A percentile compares a stretch with the other conserved stretches of the same genome.
Evolutionary conservation across 2,797 vertebrate genomes (phyloP).

Genomic region (Dipus sagitta): DNA sequence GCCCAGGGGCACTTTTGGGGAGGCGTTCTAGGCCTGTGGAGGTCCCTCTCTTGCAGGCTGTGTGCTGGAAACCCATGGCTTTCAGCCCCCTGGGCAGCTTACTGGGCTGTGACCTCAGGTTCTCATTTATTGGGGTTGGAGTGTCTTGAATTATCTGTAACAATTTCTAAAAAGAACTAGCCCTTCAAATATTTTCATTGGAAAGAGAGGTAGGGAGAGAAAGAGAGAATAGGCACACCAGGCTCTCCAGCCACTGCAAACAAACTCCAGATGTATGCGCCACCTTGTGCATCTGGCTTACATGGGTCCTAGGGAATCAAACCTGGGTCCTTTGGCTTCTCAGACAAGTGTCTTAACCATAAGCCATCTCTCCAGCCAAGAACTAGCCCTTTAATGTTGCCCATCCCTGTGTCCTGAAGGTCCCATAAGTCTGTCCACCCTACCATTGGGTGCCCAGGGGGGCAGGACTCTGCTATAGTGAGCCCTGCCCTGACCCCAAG

Average conservation of each 20-base stretch:
- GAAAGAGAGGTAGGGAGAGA: too few relatives aligned
- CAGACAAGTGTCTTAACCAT: too few relatives aligned
- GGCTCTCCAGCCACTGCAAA: too few relatives aligned
- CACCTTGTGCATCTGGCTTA: too few relatives aligned
- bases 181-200: background rate
- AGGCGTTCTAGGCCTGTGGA: background rate
- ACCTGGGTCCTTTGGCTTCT: too few relatives aligned
- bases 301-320: too few relatives aligned
- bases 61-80: background rate
- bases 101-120: background rate
- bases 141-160: background rate
- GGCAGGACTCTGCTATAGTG: background rate
- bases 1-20: fast-evolving
- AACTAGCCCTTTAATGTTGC: background rate
- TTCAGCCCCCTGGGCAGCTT: too few relatives aligned
- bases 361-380: background rate
- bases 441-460: background rate
- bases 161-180: background rate
- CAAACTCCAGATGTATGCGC: too few relatives aligned
- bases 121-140: background rate
- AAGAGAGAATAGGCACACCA: too few relatives aligned
- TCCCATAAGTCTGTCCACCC: background rate
- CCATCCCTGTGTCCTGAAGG: background rate
- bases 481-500: background rate
- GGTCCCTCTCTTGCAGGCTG: background rate